These are phyloP conservation scores for Mobula hypostoma DNA, from an alignment of 2,113 vertebrate genomes.

Conservation along the genomic window DNA sequence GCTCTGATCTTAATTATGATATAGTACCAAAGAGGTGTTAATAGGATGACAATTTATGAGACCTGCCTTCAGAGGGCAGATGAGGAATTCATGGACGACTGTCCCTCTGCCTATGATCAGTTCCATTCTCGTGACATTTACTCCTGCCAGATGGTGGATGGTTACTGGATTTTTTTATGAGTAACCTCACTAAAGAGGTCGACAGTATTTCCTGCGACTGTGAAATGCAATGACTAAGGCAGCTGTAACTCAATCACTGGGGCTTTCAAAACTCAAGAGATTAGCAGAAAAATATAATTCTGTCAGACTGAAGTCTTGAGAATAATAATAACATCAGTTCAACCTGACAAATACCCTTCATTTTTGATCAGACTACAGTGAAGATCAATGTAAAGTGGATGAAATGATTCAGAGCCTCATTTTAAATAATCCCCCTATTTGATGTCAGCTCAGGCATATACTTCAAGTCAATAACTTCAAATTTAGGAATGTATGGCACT, in stretches of 20 bases:
- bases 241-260: slow-evolving; percentile 44
- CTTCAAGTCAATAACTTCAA: too few relatives aligned
- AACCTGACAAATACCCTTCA: not conserved
- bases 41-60: slow-evolving; percentile 61
- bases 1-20: slow-evolving; percentile 23
- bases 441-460: too few relatives aligned
- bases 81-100: slow-evolving; percentile 59
- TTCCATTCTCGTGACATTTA: slow-evolving; percentile 51
- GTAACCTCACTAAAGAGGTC: slow-evolving; percentile 49
- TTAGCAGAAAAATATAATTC: slow-evolving; percentile 24
- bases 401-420: too few relatives aligned
- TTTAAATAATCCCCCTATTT: too few relatives aligned
- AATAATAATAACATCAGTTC: not conserved
- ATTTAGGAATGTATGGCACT: too few relatives aligned
- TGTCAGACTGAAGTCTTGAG: not conserved
- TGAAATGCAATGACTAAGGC: slow-evolving; percentile 57
- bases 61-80: slow-evolving; percentile 60
- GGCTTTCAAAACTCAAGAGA: slow-evolving; percentile 56
- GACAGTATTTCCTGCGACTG: slow-evolving; percentile 57
- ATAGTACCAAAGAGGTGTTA: slow-evolving; percentile 55
- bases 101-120: slow-evolving; percentile 51
- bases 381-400: too few relatives aligned
- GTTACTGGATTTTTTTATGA: slow-evolving; percentile 57
- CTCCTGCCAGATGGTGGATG: slow-evolving; percentile 55
- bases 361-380: not conserved